Conservation (phyloP, 2,888 invertebrate genomes). For the Pammene aurita region DNA sequence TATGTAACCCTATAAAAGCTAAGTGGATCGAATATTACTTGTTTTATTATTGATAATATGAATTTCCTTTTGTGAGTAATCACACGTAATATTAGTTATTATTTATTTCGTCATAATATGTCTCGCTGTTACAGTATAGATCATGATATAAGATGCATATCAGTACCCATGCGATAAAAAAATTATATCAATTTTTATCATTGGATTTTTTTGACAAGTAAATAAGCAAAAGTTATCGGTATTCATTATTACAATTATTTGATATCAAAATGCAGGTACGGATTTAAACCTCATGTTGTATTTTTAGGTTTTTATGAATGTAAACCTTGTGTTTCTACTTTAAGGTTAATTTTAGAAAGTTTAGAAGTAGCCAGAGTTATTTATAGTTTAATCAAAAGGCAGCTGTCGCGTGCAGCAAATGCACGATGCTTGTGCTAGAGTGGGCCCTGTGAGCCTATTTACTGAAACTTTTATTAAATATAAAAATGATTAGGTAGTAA, state of each 20-base stretch:
- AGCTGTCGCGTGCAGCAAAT: constrained; percentile 24
- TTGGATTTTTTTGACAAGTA: no score
- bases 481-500: neutral
- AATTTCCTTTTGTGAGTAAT: no score
- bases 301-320: neutral
- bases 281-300: neutral
- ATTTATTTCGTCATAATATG: no score
- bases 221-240: no score
- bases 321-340: neutral
- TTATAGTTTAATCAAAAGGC: constrained; percentile 28
- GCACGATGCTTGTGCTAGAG: constrained; percentile 12
- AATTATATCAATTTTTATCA: no score
- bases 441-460: neutral
- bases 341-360: neutral
- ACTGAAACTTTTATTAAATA: neutral
- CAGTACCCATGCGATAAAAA: no score
- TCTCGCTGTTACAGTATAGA: no score
- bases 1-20: no score
- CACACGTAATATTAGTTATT: no score
- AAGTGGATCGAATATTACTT: no score
- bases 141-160: no score
- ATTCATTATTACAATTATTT: neutral
- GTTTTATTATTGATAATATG: no score
- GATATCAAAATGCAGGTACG: neutral
- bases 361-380: neutral